Conservation (phyloP, 2,888 invertebrate genomes). For the Agelastica alni region DNA sequence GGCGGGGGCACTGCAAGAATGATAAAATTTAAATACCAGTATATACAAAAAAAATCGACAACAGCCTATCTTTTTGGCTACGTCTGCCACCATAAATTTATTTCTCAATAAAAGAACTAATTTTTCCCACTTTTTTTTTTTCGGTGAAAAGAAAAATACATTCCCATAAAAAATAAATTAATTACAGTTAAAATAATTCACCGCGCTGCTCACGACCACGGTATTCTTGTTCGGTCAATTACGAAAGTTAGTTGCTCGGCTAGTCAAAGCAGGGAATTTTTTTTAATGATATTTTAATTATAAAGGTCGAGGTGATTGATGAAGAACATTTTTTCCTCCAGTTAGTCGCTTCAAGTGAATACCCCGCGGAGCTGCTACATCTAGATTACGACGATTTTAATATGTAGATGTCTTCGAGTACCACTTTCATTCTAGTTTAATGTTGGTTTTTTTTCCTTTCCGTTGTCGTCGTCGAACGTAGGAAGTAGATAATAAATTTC, state of each 20-base stretch:
- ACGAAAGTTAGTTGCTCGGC: slow-evolving; percentile 15
- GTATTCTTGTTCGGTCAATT: slow-evolving; percentile 19
- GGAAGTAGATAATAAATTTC: slow-evolving; percentile 17
- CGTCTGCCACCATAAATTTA: no score
- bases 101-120: no score
- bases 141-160: no score
- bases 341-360: slow-evolving; percentile 13
- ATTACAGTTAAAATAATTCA: background rate
- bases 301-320: slow-evolving; percentile 21
- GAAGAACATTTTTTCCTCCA: slow-evolving; percentile 12
- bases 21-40: no score
- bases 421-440: slow-evolving; percentile 12
- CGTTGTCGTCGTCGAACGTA: slow-evolving; percentile 12
- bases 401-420: slow-evolving; percentile 20
- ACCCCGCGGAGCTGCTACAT: slow-evolving; percentile 15
- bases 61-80: no score
- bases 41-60: no score
- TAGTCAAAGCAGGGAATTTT: slow-evolving; percentile 9
- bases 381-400: slow-evolving; percentile 20
- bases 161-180: slow-evolving; percentile 1
- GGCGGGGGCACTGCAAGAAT: no score
- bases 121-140: no score
- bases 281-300: slow-evolving; percentile 25
- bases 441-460: no score
- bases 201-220: background rate